Evolutionary conservation across 2,888 invertebrate species (phyloP).

Genomic region (Andrena trimmerana): DNA sequence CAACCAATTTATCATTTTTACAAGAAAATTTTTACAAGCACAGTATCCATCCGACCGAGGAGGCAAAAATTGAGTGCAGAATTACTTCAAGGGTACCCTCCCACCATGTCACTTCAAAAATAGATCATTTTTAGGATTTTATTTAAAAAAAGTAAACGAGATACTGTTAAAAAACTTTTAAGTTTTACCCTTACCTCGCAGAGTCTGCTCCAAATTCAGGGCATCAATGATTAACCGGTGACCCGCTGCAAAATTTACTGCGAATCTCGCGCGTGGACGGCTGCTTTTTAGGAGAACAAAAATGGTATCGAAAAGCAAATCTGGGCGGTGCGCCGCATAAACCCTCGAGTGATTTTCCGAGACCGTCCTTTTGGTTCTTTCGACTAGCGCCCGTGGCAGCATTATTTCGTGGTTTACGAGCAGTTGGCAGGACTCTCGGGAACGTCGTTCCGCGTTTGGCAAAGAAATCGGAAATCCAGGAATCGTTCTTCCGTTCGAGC

Average conservation of each 20-base stretch:
- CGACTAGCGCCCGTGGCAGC: background rate
- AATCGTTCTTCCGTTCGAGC: slow-evolving; percentile 9
- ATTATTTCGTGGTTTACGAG: slow-evolving; percentile 57
- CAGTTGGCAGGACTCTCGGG: slow-evolving; percentile 55
- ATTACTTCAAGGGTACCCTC: no score
- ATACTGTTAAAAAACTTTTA: background rate
- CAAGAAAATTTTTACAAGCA: no score
- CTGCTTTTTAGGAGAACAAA: background rate
- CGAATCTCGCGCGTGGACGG: no score
- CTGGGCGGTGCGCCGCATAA: background rate
- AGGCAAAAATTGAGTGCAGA: no score
- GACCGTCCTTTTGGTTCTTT: background rate
- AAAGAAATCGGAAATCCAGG: slow-evolving; percentile 43
- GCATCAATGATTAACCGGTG: no score
- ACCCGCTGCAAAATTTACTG: no score
- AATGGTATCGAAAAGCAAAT: background rate
- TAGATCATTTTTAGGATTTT: no score
- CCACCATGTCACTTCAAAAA: no score
- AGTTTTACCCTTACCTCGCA: background rate
- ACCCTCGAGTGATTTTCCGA: background rate
- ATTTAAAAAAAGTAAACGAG: no score
- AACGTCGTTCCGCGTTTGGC: slow-evolving; percentile 44
- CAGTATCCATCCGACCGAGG: no score
- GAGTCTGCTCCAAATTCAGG: background rate
- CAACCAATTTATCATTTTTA: no score